A percentile compares a stretch with the other conserved stretches of the same genome.
phyloP scores from a whole-genome alignment of 1,140 invertebrate species.

The Drosophila lini region DNA sequence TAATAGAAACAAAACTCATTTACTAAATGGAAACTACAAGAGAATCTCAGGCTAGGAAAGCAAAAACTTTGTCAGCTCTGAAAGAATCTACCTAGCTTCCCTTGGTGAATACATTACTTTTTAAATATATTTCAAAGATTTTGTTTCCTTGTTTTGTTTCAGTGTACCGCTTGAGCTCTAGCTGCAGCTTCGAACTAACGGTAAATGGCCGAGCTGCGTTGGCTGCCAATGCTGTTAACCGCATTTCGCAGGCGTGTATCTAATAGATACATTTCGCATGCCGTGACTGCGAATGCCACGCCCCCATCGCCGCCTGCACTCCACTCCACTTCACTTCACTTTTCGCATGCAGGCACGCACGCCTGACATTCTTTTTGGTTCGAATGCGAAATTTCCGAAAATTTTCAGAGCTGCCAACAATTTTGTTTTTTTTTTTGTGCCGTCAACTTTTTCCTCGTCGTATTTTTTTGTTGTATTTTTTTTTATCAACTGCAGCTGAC shows the following conservation, averaged over 20 bases:
- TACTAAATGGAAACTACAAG: too few species aligned
- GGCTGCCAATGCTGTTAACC: conserved; percentile 65
- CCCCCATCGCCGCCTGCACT: conserved; percentile 6
- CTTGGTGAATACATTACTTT: background rate
- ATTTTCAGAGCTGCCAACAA: conserved; percentile 32
- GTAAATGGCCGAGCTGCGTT: conserved; percentile 57
- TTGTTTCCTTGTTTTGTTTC: rapidly evolving
- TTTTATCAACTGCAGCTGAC: conserved; percentile 40
- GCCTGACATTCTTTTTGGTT: conserved; percentile 40
- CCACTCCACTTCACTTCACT: conserved; percentile 12
- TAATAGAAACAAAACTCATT: too few species aligned
- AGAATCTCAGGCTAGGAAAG: too few species aligned
- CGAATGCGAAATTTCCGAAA: conserved; percentile 34
- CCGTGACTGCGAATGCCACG: conserved; percentile 45
- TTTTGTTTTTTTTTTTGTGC: conserved; percentile 13
- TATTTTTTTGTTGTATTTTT: conserved; percentile 4
- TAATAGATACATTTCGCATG: conserved; percentile 66
- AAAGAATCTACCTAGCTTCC: background rate
- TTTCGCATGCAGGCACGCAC: conserved; percentile 50
- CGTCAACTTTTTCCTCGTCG: conserved; percentile 6
- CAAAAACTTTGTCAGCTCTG: background rate
- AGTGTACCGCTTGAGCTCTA: conserved; percentile 17
- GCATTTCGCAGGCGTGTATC: conserved; percentile 61
- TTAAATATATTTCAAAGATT: background rate
- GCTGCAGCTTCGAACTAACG: conserved; percentile 47